These are phyloP conservation scores for Hippotragus niger DNA, from an alignment of 2,113 vertebrate genomes.

Conservation along the genomic window DNA sequence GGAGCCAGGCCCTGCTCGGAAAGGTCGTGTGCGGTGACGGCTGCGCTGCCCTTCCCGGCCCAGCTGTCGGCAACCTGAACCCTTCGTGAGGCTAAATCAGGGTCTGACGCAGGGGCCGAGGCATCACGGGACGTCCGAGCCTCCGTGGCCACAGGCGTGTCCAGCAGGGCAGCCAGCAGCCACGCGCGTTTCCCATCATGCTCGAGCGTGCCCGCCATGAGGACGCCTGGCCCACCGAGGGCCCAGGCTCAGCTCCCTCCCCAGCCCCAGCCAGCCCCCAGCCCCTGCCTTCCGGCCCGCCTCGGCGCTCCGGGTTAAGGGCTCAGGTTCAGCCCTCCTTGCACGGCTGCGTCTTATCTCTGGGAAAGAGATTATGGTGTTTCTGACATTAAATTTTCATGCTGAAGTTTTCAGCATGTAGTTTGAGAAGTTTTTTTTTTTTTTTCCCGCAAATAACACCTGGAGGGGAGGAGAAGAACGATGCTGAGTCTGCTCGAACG, in stretches of 20 bases:
- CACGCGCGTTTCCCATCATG: background rate
- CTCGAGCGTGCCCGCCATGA: fast-evolving
- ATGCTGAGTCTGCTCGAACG: background rate
- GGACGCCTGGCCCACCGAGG: background rate
- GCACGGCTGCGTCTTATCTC: conserved; percentile 40
- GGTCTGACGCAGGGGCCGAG: background rate
- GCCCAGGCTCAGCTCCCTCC: background rate
- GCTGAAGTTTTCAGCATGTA: conserved; percentile 35
- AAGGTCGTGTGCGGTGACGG: background rate
- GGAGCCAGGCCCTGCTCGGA: background rate
- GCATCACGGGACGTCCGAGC: background rate
- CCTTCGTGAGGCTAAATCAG: background rate
- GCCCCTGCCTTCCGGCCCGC: background rate
- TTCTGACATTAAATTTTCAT: conserved; percentile 52
- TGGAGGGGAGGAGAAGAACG: background rate
- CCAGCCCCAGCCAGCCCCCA: background rate
- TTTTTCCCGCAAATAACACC: conserved; percentile 13
- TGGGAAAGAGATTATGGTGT: conserved; percentile 56
- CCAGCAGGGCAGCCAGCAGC: background rate
- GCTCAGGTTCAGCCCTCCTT: background rate
- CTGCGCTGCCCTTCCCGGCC: background rate
- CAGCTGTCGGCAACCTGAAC: conserved; percentile 40
- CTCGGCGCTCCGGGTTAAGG: background rate
- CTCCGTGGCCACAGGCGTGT: background rate
- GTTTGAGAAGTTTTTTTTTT: background rate